phyloP scores from a whole-genome alignment of 2,888 invertebrate species.

The Eupithecia tripunctaria region DNA sequence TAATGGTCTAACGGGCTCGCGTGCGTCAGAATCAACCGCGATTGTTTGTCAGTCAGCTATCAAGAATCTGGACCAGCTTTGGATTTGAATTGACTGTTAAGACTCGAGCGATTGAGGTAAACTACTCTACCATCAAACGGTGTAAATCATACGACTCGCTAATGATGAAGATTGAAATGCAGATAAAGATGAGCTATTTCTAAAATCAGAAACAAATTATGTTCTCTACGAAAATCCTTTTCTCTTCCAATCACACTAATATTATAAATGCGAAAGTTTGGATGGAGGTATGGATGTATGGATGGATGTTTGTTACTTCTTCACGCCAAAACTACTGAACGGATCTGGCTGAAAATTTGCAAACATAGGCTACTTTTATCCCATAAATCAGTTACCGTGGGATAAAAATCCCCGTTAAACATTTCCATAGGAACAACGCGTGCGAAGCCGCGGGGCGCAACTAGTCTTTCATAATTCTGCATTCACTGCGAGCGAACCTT shows the following conservation, averaged over 20 bases:
- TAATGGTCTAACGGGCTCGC: slow-evolving; percentile 27
- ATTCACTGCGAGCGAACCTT: not conserved
- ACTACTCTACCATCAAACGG: not conserved
- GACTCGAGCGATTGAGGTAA: not conserved
- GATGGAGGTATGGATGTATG: no score
- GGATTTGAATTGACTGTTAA: slow-evolving; percentile 10
- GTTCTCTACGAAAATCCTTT: not conserved
- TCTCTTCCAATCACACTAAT: no score
- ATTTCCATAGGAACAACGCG: no score
- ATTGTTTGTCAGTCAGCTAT: slow-evolving; percentile 40
- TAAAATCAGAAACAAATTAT: not conserved
- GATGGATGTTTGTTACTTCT: no score
- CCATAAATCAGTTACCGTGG: no score
- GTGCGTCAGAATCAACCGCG: slow-evolving; percentile 22
- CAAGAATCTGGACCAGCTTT: slow-evolving; percentile 24
- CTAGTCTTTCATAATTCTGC: not conserved
- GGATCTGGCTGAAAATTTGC: no score
- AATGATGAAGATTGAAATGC: not conserved
- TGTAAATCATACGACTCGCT: slow-evolving; percentile 3
- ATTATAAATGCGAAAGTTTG: no score
- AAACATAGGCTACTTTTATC: no score
- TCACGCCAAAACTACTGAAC: no score
- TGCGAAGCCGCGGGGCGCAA: no score
- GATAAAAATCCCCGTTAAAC: no score
- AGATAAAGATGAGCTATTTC: not conserved